A percentile compares a stretch with the other conserved stretches of the same genome.
phyloP scores from a whole-genome alignment of 2,113 vertebrate genomes.

The Otolemur garnettii region DNA sequence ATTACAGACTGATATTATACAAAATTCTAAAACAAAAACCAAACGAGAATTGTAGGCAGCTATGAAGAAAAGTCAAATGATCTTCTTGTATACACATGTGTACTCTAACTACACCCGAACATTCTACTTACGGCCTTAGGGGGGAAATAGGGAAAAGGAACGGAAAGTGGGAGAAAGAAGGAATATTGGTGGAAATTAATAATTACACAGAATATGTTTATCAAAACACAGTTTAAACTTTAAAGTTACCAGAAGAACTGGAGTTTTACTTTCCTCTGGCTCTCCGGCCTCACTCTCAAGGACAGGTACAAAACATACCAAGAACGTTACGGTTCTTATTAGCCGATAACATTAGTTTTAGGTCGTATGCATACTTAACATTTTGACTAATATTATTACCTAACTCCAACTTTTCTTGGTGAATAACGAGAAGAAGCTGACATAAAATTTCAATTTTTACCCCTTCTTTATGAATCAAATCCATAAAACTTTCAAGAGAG shows the following conservation, averaged over 20 bases:
- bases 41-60: constrained; percentile 27
- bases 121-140: neutral
- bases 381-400: constrained; percentile 50
- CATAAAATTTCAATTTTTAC: constrained; percentile 61
- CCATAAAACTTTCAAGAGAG: constrained; percentile 56
- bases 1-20: constrained; percentile 58
- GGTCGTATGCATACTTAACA: neutral
- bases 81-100: neutral
- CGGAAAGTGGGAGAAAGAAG: neutral
- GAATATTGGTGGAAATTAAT: constrained; percentile 19
- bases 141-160: neutral
- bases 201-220: constrained; percentile 6
- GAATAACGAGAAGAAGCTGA: constrained; percentile 70
- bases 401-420: constrained; percentile 46
- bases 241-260: neutral
- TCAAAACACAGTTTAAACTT: neutral
- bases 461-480: constrained; percentile 64
- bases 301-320: neutral
- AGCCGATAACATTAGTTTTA: constrained; percentile 34
- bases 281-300: neutral
- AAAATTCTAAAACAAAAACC: constrained; percentile 59
- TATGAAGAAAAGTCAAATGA: constrained; percentile 9
- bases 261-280: neutral
- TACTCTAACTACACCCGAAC: constrained; percentile 1
- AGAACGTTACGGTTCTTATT: neutral